Conservation (phyloP, 2,113 vertebrate species). For the Cavia porcellus region DNA sequence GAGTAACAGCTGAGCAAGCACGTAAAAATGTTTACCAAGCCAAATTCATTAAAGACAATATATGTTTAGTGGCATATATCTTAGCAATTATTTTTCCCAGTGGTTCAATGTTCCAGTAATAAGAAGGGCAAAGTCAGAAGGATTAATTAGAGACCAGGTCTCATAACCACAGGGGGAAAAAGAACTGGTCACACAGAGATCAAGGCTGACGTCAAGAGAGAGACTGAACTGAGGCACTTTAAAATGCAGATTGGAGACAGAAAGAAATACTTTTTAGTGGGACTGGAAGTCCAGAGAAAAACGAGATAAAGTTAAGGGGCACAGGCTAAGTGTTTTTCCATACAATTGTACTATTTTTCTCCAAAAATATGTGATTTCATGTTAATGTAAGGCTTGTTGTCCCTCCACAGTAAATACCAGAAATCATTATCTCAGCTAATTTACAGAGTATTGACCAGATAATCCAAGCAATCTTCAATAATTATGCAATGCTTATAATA, state of each 20-base stretch:
- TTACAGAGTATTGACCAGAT: conserved; percentile 73
- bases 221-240: neutral
- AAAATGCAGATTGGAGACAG: neutral
- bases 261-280: neutral
- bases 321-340: neutral
- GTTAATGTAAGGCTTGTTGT: neutral
- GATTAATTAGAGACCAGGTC: neutral
- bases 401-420: conserved; percentile 15
- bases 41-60: neutral
- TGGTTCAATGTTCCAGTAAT: neutral
- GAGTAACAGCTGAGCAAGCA: neutral
- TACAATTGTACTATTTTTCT: neutral
- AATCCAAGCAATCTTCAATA: conserved; percentile 69
- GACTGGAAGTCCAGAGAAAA: conserved; percentile 9
- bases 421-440: conserved; percentile 73
- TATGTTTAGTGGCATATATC: neutral
- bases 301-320: neutral
- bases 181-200: neutral
- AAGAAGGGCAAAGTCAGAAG: conserved; percentile 3
- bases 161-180: neutral
- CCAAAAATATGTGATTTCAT: neutral
- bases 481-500: conserved; percentile 14
- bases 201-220: neutral
- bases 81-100: neutral
- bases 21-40: neutral